Conservation (phyloP, 2,888 invertebrate genomes). For the Cheiracanthium punctorium region DNA sequence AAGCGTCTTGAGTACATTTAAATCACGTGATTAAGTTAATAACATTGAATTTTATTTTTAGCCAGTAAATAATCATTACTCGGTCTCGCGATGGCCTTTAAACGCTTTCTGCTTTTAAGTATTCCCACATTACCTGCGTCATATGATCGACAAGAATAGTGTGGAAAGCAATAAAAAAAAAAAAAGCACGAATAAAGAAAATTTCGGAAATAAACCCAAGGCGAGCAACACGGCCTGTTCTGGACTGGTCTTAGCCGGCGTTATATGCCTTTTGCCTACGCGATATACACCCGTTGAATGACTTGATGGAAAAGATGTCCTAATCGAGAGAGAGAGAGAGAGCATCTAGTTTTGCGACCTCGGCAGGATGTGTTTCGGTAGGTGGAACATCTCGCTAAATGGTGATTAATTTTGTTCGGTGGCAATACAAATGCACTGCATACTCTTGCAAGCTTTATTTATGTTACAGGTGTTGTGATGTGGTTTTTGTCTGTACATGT, state of each 20-base stretch:
- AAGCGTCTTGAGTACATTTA: too few species aligned
- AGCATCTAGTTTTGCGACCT: constrained; percentile 28
- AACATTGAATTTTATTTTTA: too few species aligned
- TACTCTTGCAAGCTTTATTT: too few species aligned
- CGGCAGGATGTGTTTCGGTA: too few species aligned
- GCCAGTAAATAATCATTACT: neutral
- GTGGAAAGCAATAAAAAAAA: constrained; percentile 24
- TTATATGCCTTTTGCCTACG: constrained; percentile 32
- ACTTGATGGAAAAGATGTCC: constrained; percentile 1
- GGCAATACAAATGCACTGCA: too few species aligned
- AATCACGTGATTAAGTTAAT: too few species aligned
- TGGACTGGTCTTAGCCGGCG: constrained; percentile 37
- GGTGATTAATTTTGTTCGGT: too few species aligned
- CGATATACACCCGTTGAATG: neutral
- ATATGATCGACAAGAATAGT: neutral
- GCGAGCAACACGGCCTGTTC: constrained; percentile 50
- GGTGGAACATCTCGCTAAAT: too few species aligned
- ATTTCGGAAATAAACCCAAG: constrained; percentile 40
- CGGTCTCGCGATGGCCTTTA: neutral
- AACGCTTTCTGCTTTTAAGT: neutral
- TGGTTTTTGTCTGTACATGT: too few species aligned
- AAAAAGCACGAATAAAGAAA: too few species aligned
- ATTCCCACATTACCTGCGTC: neutral
- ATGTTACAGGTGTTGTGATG: too few species aligned
- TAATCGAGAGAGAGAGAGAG: too few species aligned